Evolutionary conservation across 2,797 vertebrate genomes (phyloP), one percentile per base, ranked within the genome.

Genomic region (Channallabes apus): DNA sequence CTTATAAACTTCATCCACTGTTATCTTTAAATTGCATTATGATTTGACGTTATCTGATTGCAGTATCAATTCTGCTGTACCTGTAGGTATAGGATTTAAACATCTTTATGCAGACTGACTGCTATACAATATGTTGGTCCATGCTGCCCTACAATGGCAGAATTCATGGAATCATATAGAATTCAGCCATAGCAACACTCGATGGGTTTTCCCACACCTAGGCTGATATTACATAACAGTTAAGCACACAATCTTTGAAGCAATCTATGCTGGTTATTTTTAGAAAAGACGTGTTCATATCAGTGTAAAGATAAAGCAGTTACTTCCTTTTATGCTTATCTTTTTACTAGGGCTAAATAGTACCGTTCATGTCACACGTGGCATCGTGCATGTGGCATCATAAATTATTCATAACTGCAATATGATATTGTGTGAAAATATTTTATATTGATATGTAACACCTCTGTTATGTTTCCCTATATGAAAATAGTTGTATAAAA

Each of bases 341-440:
- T 20, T 80, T 64, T 64, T 46, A 41, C n/a, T 4, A 41, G 5
- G 6, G 14, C n/a, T 27, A 46, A 18, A 62, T 22, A 22, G 1
- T 64, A 64, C 51, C 11, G 22, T 27, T 27, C 0, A 41, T 46
- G 3, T 64, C 7, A 41, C 24, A 35, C 38, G 56, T 78, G 29
- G 4, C 29, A 59, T 78, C 11, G 15, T 78, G 32, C 32, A 64
- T 62, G 14, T 64, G 24, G 59, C 1, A 62, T 41, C 17, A 4
- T 79, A 38, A 41, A 20, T 14, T 62, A 62, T 64, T 79, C 35
- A 41, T n/a, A 64, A 41, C 14, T 38, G 24, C 76, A 41, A 61
- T 79, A 79, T 79, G 20, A 79, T 12, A 79, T 7, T 24, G 56
- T 38, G 22, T 79, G 12, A 79, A 78, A 29, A 56, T 76, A 76